These are phyloP conservation scores for Sardina pilchardus DNA, from an alignment of 2,113 vertebrate genomes.

Conservation along the genomic window DNA sequence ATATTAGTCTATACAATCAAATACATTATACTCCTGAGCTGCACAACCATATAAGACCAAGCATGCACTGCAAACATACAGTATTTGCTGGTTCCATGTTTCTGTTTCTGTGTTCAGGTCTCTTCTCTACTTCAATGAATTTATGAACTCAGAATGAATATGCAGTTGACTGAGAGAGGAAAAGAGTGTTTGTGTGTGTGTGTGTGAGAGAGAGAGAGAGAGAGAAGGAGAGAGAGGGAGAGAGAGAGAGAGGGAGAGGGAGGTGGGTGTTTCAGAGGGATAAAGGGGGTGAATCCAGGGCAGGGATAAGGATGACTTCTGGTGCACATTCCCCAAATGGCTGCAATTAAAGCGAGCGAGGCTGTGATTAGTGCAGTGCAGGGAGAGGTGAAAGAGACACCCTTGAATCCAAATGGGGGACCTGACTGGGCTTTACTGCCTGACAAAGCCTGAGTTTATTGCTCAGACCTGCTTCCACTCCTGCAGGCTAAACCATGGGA, in stretches of 20 bases:
- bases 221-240: slow-evolving; percentile 60
- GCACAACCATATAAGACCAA: neutral
- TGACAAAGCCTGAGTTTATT: slow-evolving; percentile 99
- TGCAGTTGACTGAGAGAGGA: slow-evolving; percentile 30
- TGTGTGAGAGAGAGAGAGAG: slow-evolving; percentile 43
- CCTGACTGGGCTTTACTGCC: slow-evolving; percentile 97
- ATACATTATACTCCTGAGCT: neutral
- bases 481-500: slow-evolving; percentile 97
- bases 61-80: neutral
- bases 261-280: slow-evolving; percentile 61
- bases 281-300: slow-evolving; percentile 67
- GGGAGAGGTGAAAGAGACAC: slow-evolving; percentile 98
- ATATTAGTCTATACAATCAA: neutral
- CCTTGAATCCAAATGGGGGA: slow-evolving; percentile 99
- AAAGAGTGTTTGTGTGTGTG: slow-evolving; percentile 14
- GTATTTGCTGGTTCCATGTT: neutral
- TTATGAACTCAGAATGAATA: neutral
- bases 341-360: slow-evolving; percentile 99
- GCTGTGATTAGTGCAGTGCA: slow-evolving; percentile 99
- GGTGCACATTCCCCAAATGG: slow-evolving; percentile 98
- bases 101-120: neutral
- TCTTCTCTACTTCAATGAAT: neutral
- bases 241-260: slow-evolving; percentile 28
- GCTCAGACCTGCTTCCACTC: slow-evolving; percentile 99
- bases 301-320: slow-evolving; percentile 97